Evolutionary conservation across 2,797 vertebrate species (phyloP), one percentile per base, ranked within the genome.

Genomic region (Acipenser oxyrinchus): DNA sequence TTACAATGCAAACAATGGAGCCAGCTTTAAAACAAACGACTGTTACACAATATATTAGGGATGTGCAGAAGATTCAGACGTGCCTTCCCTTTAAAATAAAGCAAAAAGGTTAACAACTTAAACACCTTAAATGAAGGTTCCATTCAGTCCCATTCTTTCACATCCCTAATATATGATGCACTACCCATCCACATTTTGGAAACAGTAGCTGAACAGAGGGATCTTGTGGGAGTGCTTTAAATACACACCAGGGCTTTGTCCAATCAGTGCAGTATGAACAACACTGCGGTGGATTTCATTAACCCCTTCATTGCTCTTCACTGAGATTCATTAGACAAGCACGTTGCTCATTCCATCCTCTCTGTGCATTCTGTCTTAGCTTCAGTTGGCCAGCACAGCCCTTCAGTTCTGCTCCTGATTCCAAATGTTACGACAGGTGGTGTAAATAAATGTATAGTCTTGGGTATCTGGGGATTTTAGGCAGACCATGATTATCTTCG

Each of bases 341-440:
- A 37, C 23, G 2, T 37, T 37, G 23, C 23, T 4, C 23, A 37
- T 37, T 37, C 23, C 23, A 37, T 2, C 23, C 23, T 77, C 73
- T 78, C 73, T 78, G 76, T 62, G 65, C 60, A 68, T 67, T 78
- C 76, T 84, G 83, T 84, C 85, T 87, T 87, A 86, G 81, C 74
- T 74, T 37, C 23, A 37, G 23, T 86, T 77, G 60, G 73, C 66
- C 79, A 69, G 73, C 74, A 74, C 75, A 67, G 78, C 68, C 37
- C 62, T 73, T 73, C 70, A 79, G 72, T 74, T 81, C 74, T 74
- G 74, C 68, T 72, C 71, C 74, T 73, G 6, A 11, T 58, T 58
- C 12, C 55, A 58, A 10, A 58, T n/a, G 12, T 58, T 72, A 65
- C 60, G 69, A 74, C 57, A 75, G 48, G 71, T 73, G 60, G 57